Evolutionary conservation across 2,113 vertebrate genomes (phyloP), one percentile per base, ranked within the genome.

Genomic region (Sorex araneus): DNA sequence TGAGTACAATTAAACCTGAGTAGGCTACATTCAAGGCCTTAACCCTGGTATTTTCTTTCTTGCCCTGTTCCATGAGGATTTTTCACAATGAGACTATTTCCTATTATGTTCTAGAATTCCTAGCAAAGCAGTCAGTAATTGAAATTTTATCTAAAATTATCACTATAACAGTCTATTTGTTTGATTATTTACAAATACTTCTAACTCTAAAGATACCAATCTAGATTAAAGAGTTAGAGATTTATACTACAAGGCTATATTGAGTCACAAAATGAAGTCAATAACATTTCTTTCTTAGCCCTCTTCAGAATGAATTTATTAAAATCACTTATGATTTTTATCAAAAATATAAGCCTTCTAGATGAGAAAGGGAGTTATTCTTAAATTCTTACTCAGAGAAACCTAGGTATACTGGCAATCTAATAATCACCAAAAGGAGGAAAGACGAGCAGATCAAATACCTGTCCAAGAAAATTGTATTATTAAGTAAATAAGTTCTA

Each of bases 401-500:
- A 60, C 9, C 13, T 60, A 60, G 19, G 57, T 60, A 60, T 23
- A 4, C 57, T 60, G 57, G 6, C 18, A 60, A 19, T 60, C 57
- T 21, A 10, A 60, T 21, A 10, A 60, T 60, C 57, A 60, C 80
- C 34, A 77, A 91, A 87, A 80, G 71, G 64, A 74, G 19, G 40
- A 69, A 87, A 82, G 32, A 74, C 47, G 80, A 47, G 90, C 70
- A 90, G 19, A 84, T 84, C 36, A 83, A 57, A 50, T 34, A 36
- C 34, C 10, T 81, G 69, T 60, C 40, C 69, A 28, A 67, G 45
- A 34, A 69, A 60, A 34, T 13, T 64, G 21, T 28, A 34, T 10
- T 93, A 60, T 45, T 84, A 57, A 80, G 28, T 54, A 89, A 89
- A 34, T 19, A 83, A 80, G 64, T n/a, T 27, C 27, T 70, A 93